Evolutionary conservation across 2,888 invertebrate genomes (phyloP), one percentile per base, ranked within the genome.

Genomic region (Laspeyria flexula): DNA sequence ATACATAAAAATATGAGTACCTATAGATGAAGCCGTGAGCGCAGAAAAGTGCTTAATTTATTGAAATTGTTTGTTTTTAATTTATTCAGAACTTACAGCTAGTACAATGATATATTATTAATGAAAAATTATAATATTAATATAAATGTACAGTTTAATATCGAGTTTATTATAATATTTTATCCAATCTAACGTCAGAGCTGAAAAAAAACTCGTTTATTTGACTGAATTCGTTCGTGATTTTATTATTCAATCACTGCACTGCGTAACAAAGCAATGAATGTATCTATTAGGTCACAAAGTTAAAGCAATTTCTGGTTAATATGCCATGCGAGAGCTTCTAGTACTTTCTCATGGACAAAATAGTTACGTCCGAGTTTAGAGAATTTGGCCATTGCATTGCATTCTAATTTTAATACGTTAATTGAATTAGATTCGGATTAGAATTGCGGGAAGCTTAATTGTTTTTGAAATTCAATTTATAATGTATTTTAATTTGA

Each of bases 261-360:
- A 31, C 5, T 30, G 21, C 9, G 5, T 13, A 33, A 33, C 33
- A 33, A 23, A 5, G 15, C 35, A 13, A 43, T 64, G 40, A 43
- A 54, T 46, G 43, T 55, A 55, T 49, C 48, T 42, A 42, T 41
- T 25, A 42, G 43, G 60, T 52, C 52, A 44, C 29, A 42, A 51
- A 65, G 48, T 62, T 60, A 55, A 55, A 56, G 45, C 61, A 30
- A 50, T 65, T 61, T 55, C 60, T 60, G 60, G 21, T 61, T 61
- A 61, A 61, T 44, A 61, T 50, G 47, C 55, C 43, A 55, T 65
- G 50, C 44, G 60, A 65, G 65, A 44, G 65, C 44, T 13, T 13
- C n/a, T n/a, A 13, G 34, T 12, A 6, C 31, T 21, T 35, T 43
- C 29, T 25, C 30, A 18, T 23, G 43, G 43, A 50, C 55, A 39